Percentiles rank a stretch among this genome's conserved stretches.
These are phyloP conservation scores for Phortica magna DNA, from an alignment of 2,888 invertebrate species.

Conservation along the genomic window DNA sequence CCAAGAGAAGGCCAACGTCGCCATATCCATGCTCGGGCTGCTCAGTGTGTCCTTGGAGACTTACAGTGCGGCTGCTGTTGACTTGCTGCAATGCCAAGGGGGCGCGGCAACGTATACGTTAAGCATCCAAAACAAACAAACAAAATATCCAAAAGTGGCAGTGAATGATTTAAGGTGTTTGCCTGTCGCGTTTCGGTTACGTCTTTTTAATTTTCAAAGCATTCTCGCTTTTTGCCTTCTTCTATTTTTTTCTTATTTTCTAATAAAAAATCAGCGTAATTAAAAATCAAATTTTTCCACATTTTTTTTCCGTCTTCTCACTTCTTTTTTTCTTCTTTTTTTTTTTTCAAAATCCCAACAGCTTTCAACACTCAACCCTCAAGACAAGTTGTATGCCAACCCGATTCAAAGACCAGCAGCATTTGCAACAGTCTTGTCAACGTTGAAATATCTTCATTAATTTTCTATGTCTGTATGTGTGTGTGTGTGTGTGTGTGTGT, in stretches of 20 bases:
- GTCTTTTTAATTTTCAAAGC: conserved; percentile 67
- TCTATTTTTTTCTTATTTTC: conserved; percentile 48
- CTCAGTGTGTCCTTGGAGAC: conserved; percentile 54
- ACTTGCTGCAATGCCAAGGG: conserved; percentile 26
- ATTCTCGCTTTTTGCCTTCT: conserved; percentile 51
- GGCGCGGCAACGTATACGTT: conserved; percentile 7
- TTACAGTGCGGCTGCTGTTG: conserved; percentile 45
- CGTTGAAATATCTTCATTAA: conserved; percentile 67
- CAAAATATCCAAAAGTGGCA: conserved; percentile 5
- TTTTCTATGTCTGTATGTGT: conserved; percentile 47
- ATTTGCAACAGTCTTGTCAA: conserved; percentile 28
- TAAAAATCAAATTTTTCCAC: conserved; percentile 64
- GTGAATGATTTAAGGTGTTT: conserved; percentile 28
- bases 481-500: conserved; percentile 31
- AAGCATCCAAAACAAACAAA: conserved; percentile 6
- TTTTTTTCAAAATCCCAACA: not conserved
- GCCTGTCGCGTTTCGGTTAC: conserved; percentile 8
- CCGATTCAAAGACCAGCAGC: conserved; percentile 10
- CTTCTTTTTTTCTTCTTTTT: conserved; percentile 9
- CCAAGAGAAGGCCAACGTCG: conserved; percentile 36
- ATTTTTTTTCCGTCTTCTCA: conserved; percentile 51
- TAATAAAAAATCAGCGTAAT: conserved; percentile 69
- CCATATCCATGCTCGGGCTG: conserved; percentile 7
- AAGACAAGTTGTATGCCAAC: conserved; percentile 13
- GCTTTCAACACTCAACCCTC: not conserved